A percentile compares a stretch with the other conserved stretches of the same genome.
Evolutionary conservation across 2,797 vertebrate species (phyloP).

Genomic region (Eurystomus glaucurus): DNA sequence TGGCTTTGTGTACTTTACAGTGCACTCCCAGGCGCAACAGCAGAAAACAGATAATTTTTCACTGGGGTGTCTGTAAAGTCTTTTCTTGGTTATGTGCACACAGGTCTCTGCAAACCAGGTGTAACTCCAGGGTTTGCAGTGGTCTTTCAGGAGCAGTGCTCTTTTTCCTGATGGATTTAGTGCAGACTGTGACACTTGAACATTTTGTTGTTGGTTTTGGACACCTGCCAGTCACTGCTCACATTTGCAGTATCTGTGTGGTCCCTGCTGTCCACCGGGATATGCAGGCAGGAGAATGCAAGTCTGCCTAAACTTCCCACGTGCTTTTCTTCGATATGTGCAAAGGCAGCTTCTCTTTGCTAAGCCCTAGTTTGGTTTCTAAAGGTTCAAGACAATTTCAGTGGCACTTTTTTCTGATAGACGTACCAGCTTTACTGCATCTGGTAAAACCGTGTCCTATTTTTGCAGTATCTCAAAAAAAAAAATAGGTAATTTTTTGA

Average conservation of each 20-base stretch:
- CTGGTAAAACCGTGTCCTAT: neutral
- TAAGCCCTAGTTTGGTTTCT: neutral
- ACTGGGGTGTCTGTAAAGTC: neutral
- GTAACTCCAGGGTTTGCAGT: neutral
- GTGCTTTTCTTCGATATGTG: neutral
- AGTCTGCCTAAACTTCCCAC: neutral
- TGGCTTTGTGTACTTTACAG: neutral
- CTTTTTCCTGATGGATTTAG: neutral
- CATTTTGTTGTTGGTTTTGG: neutral
- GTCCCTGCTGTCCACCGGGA: neutral
- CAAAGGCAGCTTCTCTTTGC: neutral
- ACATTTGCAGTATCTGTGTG: neutral
- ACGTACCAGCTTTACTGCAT: neutral
- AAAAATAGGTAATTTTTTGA: neutral
- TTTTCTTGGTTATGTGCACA: neutral
- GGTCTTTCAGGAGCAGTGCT: neutral
- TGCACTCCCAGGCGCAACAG: neutral
- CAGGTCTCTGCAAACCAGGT: neutral
- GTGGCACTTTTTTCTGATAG: neutral
- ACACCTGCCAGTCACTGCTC: neutral
- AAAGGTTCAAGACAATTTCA: neutral
- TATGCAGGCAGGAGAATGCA: accelerated
- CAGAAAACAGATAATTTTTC: neutral
- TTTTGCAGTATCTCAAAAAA: neutral
- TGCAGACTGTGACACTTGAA: neutral